These are phyloP conservation scores for Platichthys flesus DNA, from an alignment of 2,113 vertebrate genomes.

Conservation along the genomic window DNA sequence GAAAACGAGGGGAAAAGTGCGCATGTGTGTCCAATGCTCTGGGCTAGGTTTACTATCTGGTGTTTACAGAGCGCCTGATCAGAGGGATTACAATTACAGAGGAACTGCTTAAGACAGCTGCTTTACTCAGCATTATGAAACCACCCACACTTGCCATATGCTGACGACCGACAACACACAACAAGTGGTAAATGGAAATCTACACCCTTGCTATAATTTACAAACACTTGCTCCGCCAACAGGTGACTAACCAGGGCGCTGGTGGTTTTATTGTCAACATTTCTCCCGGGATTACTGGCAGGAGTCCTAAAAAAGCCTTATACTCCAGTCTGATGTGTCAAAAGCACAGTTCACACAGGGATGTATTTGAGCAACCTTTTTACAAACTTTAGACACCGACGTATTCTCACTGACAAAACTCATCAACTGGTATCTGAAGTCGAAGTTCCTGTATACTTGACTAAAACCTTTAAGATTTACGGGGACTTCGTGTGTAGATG, in stretches of 20 bases:
- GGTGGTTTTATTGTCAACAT: slow-evolving; percentile 26
- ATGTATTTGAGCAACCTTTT: no score
- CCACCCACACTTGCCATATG: slow-evolving; percentile 46
- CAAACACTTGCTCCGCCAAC: slow-evolving; percentile 40
- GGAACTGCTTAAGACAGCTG: slow-evolving; percentile 69
- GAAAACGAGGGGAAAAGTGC: not conserved
- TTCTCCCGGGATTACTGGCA: slow-evolving; percentile 13
- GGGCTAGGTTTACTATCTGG: slow-evolving; percentile 66
- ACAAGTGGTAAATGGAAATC: slow-evolving; percentile 57
- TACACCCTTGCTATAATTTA: slow-evolving; percentile 40
- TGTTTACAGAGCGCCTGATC: slow-evolving; percentile 69
- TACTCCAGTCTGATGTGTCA: not conserved
- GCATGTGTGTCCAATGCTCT: slow-evolving; percentile 25
- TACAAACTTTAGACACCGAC: no score
- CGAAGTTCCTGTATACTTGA: not conserved
- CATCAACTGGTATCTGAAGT: not conserved
- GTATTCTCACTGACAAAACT: not conserved
- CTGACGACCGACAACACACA: slow-evolving; percentile 34
- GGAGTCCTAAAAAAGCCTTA: slow-evolving; percentile 4
- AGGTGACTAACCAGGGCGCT: slow-evolving; percentile 39
- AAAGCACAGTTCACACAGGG: not conserved
- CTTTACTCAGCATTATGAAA: slow-evolving; percentile 63
- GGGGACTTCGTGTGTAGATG: not conserved
- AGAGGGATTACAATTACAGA: slow-evolving; percentile 73
- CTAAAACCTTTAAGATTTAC: not conserved